These are phyloP conservation scores for Phyto melanocephala DNA, from an alignment of 2,888 invertebrate genomes.

Conservation along the genomic window DNA sequence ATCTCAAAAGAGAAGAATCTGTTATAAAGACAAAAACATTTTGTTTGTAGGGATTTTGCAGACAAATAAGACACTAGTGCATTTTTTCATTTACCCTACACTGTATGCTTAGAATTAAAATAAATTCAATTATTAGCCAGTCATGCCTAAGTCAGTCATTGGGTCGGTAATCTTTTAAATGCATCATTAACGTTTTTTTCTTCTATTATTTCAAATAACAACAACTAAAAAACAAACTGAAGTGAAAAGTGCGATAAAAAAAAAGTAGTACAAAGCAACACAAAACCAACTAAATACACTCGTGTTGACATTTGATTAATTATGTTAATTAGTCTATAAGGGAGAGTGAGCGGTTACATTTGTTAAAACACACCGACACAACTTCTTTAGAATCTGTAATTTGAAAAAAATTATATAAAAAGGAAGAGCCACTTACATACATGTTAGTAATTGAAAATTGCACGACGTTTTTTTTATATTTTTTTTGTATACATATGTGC, in stretches of 20 bases:
- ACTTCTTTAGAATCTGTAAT: conserved; percentile 22
- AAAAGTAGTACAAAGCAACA: not conserved
- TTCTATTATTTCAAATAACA: conserved; percentile 28
- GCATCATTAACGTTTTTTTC: conserved; percentile 62
- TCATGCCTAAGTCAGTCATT: conserved; percentile 64
- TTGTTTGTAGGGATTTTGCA: too few species aligned
- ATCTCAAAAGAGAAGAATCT: too few species aligned
- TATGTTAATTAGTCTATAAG: conserved; percentile 66
- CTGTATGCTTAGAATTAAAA: conserved; percentile 24
- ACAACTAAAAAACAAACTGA: not conserved
- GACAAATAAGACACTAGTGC: too few species aligned
- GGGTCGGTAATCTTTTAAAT: conserved; percentile 64
- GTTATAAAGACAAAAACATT: too few species aligned
- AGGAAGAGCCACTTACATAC: not conserved
- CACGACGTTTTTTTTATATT: conserved; percentile 36
- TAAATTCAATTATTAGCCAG: conserved; percentile 54
- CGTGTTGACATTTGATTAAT: conserved; percentile 68
- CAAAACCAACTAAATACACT: conserved; percentile 61
- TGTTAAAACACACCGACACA: conserved; percentile 31
- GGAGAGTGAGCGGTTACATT: conserved; percentile 52
- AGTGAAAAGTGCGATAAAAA: not conserved
- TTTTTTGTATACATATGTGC: not conserved
- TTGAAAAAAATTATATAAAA: not conserved
- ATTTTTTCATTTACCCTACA: not conserved
- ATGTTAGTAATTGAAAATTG: conserved; percentile 40